These are phyloP conservation scores for Cerastis rubricosa DNA, from an alignment of 2,888 invertebrate species.

Conservation along the genomic window DNA sequence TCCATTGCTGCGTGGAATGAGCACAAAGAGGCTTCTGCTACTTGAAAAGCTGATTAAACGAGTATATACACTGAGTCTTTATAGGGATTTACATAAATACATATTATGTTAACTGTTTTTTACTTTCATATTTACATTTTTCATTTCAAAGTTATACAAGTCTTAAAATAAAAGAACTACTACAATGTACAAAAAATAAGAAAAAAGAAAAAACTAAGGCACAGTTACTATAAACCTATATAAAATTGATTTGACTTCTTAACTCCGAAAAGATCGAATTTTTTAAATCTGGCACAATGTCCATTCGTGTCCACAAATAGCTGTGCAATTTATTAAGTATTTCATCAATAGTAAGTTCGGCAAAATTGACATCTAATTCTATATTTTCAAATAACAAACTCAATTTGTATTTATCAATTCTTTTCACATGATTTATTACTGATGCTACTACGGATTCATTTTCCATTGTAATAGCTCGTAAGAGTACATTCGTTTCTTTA, in stretches of 20 bases:
- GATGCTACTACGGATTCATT: background rate
- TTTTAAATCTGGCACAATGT: conserved; percentile 13
- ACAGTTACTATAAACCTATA: background rate
- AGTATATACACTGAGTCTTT: background rate
- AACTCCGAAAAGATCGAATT: background rate
- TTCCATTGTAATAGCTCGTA: conserved; percentile 12
- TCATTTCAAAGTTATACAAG: too few species aligned
- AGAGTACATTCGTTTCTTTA: conserved; percentile 11
- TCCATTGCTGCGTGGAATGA: background rate
- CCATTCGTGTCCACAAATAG: background rate
- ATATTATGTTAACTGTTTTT: too few species aligned
- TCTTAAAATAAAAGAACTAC: too few species aligned
- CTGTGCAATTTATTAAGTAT: background rate
- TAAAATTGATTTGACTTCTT: background rate
- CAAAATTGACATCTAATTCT: background rate
- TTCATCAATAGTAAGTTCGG: background rate
- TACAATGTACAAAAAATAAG: too few species aligned
- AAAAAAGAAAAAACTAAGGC: background rate
- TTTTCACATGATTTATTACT: background rate
- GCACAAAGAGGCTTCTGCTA: background rate
- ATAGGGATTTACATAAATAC: background rate
- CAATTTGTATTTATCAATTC: conserved; percentile 8
- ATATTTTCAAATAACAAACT: background rate
- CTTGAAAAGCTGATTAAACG: background rate
- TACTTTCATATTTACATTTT: too few species aligned